Evolutionary conservation across 2,113 vertebrate species (phyloP).

Genomic region (Cairina moschata): DNA sequence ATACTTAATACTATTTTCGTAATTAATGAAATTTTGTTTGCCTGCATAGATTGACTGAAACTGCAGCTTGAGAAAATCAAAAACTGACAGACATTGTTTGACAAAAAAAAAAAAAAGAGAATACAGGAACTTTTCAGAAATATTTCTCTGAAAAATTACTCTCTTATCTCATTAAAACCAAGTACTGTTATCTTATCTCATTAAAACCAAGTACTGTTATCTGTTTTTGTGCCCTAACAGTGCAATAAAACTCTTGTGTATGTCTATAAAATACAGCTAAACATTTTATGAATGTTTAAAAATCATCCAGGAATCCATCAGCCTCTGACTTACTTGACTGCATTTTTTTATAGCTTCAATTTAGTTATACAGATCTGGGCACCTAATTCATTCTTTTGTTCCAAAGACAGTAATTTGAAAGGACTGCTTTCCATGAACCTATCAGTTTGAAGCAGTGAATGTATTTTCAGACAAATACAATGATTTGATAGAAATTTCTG

Average conservation of each 20-base stretch:
- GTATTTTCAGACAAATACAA: constrained; percentile 9
- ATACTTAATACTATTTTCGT: background rate
- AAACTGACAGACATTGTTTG: background rate
- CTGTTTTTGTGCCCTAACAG: background rate
- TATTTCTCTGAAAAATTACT: constrained; percentile 2
- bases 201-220: constrained; percentile 24
- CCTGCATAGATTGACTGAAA: background rate
- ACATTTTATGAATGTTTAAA: constrained; percentile 39
- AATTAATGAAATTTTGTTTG: background rate
- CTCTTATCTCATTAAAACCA: background rate
- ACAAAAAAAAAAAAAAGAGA: fast-evolving
- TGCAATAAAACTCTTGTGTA: background rate
- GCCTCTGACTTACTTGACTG: background rate
- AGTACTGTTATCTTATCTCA: background rate
- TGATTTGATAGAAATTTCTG: constrained; percentile 14
- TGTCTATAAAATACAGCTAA: constrained; percentile 21
- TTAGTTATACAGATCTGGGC: background rate
- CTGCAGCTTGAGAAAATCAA: background rate
- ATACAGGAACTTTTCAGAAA: background rate
- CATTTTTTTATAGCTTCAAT: background rate
- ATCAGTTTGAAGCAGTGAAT: background rate
- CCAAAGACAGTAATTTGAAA: constrained; percentile 24
- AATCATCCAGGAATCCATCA: constrained; percentile 41
- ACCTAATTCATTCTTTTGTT: constrained; percentile 30
- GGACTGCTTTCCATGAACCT: background rate